Base-by-base conservation (phyloP, 2,888 invertebrate species). In the Polydrusus tereticollis region DNA sequence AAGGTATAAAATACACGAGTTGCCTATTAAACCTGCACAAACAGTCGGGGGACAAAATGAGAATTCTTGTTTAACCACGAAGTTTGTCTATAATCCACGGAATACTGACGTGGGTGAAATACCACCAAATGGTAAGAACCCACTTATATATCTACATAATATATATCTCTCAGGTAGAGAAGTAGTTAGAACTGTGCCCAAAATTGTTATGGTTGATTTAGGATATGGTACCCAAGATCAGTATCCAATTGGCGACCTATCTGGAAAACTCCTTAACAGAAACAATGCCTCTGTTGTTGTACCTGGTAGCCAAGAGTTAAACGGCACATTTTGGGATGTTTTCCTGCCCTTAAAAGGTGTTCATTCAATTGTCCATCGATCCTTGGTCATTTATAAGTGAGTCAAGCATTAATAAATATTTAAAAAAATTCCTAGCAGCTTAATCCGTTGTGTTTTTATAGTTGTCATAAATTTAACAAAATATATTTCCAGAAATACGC, bases 181-280 rank as follows among this genome's bases (percentile, higher is more conserved):
- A 14, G 2, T 41, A n/a, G n/a, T n/a, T n/a, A n/a, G n/a, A n/a
- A n/a, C n/a, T n/a, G n/a, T n/a, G n/a, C n/a, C n/a, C n/a, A n/a
- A n/a, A n/a, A n/a, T n/a, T n/a, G n/a, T n/a, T n/a, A n/a, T n/a
- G n/a, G n/a, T n/a, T n/a, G n/a, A n/a, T n/a, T 80, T 21, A 91
- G 91, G 92, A 18, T 88, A 90, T 78, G 95, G 94, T 36, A 94
- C 95, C 0, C 95, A 95, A 83, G 96, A 98, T 84, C 94, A 94
- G 83, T 98, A 97, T 81, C 92, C 95, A 0, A 87, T 96, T 2
- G 98, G 98, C 0, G 97, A 97, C 82, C 86, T 98, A 10, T 92
- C 94, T 64, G 96, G 96, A 18, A 97, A 97, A 85, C 89, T 93
- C 75, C 91, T 93, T 77, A 90, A 89, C 12, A 88, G 93, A 68